Percentiles rank a stretch among this genome's conserved stretches.
Evolutionary conservation across 2,113 vertebrate species (phyloP).

Genomic region (Silurus glanis): DNA sequence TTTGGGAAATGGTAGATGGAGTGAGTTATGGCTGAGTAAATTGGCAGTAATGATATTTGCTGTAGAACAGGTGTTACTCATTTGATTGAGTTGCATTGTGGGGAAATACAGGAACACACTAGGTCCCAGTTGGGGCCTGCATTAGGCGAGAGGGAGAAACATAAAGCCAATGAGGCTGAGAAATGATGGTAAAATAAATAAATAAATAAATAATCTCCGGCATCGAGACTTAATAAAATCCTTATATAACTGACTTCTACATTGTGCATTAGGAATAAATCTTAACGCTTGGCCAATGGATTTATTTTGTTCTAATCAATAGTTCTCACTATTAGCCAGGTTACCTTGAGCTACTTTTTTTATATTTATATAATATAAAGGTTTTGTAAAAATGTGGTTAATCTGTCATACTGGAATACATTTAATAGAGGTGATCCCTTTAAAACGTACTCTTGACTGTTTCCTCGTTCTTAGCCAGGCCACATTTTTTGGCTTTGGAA

Average conservation of each 20-base stretch:
- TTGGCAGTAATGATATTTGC: conserved; percentile 72
- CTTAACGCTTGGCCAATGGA: not conserved
- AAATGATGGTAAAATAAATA: conserved; percentile 14
- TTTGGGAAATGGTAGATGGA: conserved; percentile 62
- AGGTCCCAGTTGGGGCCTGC: conserved; percentile 38
- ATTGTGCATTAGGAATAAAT: not conserved
- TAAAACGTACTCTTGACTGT: not conserved
- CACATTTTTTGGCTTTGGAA: too few species aligned
- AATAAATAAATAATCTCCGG: conserved; percentile 1
- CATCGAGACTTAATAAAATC: conserved; percentile 24
- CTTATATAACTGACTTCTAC: not conserved
- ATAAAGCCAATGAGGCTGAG: conserved; percentile 13
- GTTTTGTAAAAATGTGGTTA: not conserved
- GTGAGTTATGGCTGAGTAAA: conserved; percentile 73
- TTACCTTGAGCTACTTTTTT: not conserved
- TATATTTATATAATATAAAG: not conserved
- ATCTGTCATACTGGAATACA: not conserved
- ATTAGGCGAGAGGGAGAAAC: conserved; percentile 52
- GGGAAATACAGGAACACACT: conserved; percentile 57
- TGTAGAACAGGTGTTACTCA: conserved; percentile 67
- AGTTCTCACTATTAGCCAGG: not conserved
- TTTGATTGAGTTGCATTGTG: conserved; percentile 68
- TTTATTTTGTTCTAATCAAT: not conserved
- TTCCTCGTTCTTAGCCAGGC: not conserved
- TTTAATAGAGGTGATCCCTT: not conserved